phyloP scores from a whole-genome alignment of 2,888 invertebrate species.

The Netelia virgata region DNA sequence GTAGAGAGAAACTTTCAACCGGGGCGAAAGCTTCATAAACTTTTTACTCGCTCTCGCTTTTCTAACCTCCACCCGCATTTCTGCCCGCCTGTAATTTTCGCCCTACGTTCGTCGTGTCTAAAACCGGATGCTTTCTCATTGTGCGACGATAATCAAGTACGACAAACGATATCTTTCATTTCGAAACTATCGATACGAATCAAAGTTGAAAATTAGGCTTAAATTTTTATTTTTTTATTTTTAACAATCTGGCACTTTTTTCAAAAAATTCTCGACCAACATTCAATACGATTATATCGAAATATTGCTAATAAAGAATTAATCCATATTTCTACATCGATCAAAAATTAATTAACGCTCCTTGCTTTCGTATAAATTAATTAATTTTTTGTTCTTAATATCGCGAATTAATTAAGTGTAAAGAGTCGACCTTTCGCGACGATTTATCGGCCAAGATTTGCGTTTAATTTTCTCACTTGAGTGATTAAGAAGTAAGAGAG shows the following conservation, averaged over 20 bases:
- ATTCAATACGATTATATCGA: too few species aligned
- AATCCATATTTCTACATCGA: too few species aligned
- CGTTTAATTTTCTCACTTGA: slow-evolving; percentile 26
- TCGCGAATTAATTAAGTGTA: neutral
- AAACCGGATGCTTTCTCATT: neutral
- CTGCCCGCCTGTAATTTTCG: neutral
- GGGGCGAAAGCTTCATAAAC: slow-evolving; percentile 30
- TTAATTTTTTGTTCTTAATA: neutral
- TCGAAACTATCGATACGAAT: neutral
- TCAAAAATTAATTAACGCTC: too few species aligned
- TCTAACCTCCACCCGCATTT: slow-evolving; percentile 15
- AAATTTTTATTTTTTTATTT: too few species aligned
- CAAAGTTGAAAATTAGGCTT: too few species aligned
- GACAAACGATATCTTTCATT: neutral
- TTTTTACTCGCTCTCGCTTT: slow-evolving; percentile 41
- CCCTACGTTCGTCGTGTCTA: neutral
- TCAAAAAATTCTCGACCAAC: too few species aligned
- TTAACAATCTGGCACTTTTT: too few species aligned
- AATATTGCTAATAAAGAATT: too few species aligned
- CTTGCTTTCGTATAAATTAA: neutral
- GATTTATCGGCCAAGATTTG: neutral
- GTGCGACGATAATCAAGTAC: neutral
- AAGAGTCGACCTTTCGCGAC: neutral
- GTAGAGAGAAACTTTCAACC: slow-evolving; percentile 34
- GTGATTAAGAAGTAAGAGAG: neutral